Percentiles rank a stretch among this genome's conserved stretches.
Conservation (phyloP, 2,888 invertebrate species). For the Pristionchus maxplancki region DNA sequence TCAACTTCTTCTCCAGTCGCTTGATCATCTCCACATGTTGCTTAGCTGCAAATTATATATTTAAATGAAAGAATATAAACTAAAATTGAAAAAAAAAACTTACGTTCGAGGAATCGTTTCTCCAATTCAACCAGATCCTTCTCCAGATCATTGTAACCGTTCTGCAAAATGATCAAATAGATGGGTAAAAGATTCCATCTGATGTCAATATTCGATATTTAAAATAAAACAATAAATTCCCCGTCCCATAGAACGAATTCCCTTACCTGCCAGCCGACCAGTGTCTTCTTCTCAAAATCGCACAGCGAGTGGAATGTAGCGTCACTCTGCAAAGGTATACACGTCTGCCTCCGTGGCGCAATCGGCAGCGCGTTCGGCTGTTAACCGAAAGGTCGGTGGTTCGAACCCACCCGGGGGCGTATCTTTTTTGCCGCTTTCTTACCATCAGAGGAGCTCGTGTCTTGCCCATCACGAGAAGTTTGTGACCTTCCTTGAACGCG, state of each 20-base stretch:
- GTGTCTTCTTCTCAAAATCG: constrained; percentile 71
- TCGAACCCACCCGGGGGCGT: constrained; percentile 82
- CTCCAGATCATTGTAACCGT: constrained; percentile 62
- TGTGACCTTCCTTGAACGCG: constrained; percentile 71
- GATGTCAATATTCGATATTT: neutral
- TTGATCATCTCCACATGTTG: constrained; percentile 69
- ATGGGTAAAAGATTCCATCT: neutral
- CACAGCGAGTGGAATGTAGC: constrained; percentile 64
- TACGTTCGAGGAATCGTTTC: constrained; percentile 71
- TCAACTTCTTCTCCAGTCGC: constrained; percentile 67
- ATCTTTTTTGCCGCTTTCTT: neutral
- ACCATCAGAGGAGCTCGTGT: constrained; percentile 58
- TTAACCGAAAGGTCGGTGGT: constrained; percentile 78
- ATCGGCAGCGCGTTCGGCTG: constrained; percentile 77
- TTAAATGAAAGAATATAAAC: neutral
- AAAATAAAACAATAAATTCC: neutral
- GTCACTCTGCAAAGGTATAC: constrained; percentile 59
- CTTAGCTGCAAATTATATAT: constrained; percentile 56
- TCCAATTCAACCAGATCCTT: constrained; percentile 69
- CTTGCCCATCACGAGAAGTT: constrained; percentile 71
- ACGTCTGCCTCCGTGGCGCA: constrained; percentile 59
- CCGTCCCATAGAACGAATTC: neutral
- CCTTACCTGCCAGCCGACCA: constrained; percentile 54
- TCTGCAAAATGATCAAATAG: constrained; percentile 55
- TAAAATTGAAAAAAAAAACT: constrained; percentile 29